These are phyloP conservation scores for Pseudobourletiella spinata DNA, from an alignment of 1,140 invertebrate genomes.

Conservation along the genomic window DNA sequence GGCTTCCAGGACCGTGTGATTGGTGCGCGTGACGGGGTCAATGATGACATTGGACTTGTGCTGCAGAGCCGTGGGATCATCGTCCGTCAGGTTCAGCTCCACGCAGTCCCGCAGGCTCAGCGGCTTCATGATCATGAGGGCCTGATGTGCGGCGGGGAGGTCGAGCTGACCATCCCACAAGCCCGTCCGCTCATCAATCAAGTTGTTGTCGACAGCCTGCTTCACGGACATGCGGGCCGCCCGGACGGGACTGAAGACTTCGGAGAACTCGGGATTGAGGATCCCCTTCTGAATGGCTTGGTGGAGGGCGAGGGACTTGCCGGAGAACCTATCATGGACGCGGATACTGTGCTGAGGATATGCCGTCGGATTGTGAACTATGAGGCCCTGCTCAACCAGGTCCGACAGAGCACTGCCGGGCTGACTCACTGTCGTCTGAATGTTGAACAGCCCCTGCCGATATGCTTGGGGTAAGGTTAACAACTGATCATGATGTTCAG, in stretches of 20 bases:
- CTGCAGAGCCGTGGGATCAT: neutral
- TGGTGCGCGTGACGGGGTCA: slow-evolving; percentile 64
- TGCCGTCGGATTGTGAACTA: slow-evolving; percentile 3
- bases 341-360: slow-evolving; percentile 5
- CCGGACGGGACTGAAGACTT: slow-evolving; percentile 68
- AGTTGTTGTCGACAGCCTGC: slow-evolving; percentile 63
- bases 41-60: slow-evolving; percentile 46
- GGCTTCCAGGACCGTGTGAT: slow-evolving; percentile 71
- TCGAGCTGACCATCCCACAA: slow-evolving; percentile 59
- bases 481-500: neutral
- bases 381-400: slow-evolving; percentile 25
- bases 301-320: slow-evolving; percentile 66
- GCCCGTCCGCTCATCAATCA: slow-evolving; percentile 67
- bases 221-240: slow-evolving; percentile 69
- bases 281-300: slow-evolving; percentile 67
- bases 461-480: slow-evolving; percentile 4
- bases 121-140: slow-evolving; percentile 73
- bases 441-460: slow-evolving; percentile 1
- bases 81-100: slow-evolving; percentile 51
- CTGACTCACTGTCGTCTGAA: neutral
- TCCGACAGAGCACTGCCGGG: slow-evolving; percentile 29
- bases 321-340: slow-evolving; percentile 71
- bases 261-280: slow-evolving; percentile 61
- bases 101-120: slow-evolving; percentile 79
- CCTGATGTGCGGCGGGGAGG: slow-evolving; percentile 60